phyloP scores from a whole-genome alignment of 2,888 invertebrate genomes.

The Lymantria dispar region DNA sequence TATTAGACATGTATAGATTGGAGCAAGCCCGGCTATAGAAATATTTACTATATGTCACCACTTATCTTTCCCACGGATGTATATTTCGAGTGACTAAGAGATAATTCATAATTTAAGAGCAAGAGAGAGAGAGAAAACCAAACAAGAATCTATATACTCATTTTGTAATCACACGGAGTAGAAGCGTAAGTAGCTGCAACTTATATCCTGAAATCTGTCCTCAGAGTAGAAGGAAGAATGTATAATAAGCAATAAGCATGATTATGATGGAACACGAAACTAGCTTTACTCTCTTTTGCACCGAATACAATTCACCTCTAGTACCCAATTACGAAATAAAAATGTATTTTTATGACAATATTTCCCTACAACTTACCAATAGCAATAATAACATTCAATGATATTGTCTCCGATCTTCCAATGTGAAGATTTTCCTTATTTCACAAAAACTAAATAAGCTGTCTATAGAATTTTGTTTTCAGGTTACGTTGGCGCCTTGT shows the following conservation, averaged over 20 bases:
- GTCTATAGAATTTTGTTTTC: constrained; percentile 62
- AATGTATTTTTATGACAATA: constrained; percentile 14
- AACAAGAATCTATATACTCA: too few relatives aligned
- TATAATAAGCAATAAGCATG: not conserved
- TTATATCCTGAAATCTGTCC: too few relatives aligned
- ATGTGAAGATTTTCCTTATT: constrained; percentile 34
- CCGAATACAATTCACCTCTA: constrained; percentile 7
- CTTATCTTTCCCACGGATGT: too few relatives aligned
- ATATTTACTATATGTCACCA: too few relatives aligned
- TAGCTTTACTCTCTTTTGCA: not conserved
- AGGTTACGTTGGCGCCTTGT: constrained; percentile 68
- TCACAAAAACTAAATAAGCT: constrained; percentile 48
- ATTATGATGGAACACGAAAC: not conserved
- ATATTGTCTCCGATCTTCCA: constrained; percentile 36
- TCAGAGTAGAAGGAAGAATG: not conserved
- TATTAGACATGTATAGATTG: too few relatives aligned
- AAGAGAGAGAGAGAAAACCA: too few relatives aligned
- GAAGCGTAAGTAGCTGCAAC: too few relatives aligned
- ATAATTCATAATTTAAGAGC: too few relatives aligned
- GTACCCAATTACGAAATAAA: constrained; percentile 30
- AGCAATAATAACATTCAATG: constrained; percentile 36
- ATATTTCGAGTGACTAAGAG: too few relatives aligned
- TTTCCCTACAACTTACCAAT: constrained; percentile 15
- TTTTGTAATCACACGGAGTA: too few relatives aligned
- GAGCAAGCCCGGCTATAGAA: too few relatives aligned